A percentile compares a stretch with the other conserved stretches of the same genome.
phyloP scores from a whole-genome alignment of 2,797 vertebrate genomes.

The Squalus acanthias region DNA sequence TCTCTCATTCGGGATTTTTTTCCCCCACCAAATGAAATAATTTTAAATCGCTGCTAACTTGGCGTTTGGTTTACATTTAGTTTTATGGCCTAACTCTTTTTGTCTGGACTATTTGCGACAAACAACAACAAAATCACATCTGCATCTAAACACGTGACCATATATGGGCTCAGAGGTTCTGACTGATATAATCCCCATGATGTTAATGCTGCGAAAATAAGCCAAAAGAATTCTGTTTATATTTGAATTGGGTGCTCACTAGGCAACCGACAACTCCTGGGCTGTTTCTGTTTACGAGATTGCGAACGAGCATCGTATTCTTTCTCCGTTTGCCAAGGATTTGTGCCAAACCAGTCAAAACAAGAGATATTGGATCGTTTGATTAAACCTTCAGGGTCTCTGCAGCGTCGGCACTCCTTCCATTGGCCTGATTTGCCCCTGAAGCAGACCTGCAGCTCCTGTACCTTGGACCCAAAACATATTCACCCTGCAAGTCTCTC shows the following conservation, averaged over 20 bases:
- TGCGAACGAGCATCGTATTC: not conserved
- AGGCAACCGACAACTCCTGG: no score
- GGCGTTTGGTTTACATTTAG: no score
- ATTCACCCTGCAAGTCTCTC: not conserved
- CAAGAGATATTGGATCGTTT: not conserved
- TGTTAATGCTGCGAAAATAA: not conserved
- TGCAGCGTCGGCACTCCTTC: not conserved
- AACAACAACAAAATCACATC: not conserved
- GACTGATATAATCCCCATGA: not conserved
- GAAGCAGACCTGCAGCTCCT: not conserved
- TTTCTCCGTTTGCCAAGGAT: not conserved
- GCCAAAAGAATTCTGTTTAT: not conserved
- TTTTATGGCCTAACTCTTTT: not conserved
- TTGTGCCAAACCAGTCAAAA: not conserved
- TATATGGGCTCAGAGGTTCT: not conserved
- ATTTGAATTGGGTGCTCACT: no score
- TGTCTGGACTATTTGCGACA: not conserved
- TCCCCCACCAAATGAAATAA: not conserved
- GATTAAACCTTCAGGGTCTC: not conserved
- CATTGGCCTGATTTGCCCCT: not conserved
- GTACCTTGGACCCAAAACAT: not conserved
- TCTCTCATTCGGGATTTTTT: not conserved
- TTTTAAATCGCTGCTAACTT: no score
- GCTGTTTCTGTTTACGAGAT: no score
- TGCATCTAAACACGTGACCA: not conserved